Conservation (phyloP, 2,113 vertebrate species). For the Microcebus lehilahytsara region DNA sequence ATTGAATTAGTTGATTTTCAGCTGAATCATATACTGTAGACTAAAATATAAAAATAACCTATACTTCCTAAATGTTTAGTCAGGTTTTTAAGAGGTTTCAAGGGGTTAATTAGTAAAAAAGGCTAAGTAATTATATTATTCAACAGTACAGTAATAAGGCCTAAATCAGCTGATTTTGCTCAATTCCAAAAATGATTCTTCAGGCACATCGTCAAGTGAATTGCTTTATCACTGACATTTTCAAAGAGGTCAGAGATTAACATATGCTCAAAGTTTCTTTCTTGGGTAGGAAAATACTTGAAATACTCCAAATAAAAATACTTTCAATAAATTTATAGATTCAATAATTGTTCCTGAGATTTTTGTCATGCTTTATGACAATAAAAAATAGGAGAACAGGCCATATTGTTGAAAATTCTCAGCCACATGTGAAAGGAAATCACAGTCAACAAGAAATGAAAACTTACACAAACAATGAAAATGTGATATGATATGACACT, state of each 20-base stretch:
- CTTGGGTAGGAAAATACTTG: background rate
- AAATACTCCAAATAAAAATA: background rate
- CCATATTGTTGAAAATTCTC: background rate
- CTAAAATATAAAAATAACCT: constrained; percentile 66
- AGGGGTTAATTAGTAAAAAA: constrained; percentile 61
- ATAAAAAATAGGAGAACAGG: background rate
- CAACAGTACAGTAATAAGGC: background rate
- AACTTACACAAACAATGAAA: background rate
- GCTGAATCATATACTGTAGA: constrained; percentile 40
- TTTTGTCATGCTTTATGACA: background rate
- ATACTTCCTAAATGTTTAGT: constrained; percentile 19
- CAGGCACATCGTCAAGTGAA: background rate
- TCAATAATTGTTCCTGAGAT: background rate
- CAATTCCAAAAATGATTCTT: background rate
- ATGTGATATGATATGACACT: background rate
- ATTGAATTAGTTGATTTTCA: constrained; percentile 68
- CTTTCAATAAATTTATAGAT: background rate
- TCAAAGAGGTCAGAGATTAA: background rate
- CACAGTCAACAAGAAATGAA: background rate
- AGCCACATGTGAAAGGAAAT: background rate
- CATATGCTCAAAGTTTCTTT: background rate
- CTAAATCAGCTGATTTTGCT: constrained; percentile 30
- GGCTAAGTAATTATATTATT: background rate
- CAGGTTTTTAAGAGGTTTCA: background rate
- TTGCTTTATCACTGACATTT: background rate